These are phyloP conservation scores for Eretmodus cyanostictus DNA, from an alignment of 2,113 vertebrate genomes.

Conservation along the genomic window DNA sequence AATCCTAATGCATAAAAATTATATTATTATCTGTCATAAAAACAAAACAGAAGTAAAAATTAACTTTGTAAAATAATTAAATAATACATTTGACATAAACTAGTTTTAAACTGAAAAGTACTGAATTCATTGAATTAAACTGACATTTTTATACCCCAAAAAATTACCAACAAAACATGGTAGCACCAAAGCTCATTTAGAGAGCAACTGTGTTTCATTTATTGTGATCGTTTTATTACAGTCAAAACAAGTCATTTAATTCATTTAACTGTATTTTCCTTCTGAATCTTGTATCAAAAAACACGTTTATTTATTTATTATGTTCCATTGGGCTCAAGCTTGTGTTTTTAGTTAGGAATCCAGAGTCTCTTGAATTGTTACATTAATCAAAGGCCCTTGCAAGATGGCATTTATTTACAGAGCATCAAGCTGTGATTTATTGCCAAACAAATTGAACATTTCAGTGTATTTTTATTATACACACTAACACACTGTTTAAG, in stretches of 20 bases:
- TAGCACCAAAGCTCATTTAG: background rate
- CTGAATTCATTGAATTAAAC: background rate
- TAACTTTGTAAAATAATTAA: background rate
- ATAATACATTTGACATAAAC: background rate
- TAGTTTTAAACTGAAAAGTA: background rate
- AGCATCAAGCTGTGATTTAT: background rate
- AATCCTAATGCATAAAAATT: background rate
- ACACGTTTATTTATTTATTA: background rate
- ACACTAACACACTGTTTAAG: background rate
- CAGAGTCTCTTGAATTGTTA: background rate
- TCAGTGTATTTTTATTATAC: background rate
- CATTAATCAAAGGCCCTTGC: background rate
- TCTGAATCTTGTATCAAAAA: background rate
- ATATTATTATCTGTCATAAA: background rate
- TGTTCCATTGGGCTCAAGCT: background rate
- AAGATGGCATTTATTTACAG: background rate
- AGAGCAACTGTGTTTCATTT: background rate
- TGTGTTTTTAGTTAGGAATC: background rate
- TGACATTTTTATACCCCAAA: background rate
- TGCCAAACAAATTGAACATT: background rate
- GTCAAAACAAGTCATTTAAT: background rate
- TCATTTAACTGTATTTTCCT: background rate
- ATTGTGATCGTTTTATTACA: background rate
- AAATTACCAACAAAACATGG: background rate
- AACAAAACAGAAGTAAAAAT: background rate